Conservation (phyloP, 2,888 invertebrate genomes). For the Lochmaea capreae region DNA sequence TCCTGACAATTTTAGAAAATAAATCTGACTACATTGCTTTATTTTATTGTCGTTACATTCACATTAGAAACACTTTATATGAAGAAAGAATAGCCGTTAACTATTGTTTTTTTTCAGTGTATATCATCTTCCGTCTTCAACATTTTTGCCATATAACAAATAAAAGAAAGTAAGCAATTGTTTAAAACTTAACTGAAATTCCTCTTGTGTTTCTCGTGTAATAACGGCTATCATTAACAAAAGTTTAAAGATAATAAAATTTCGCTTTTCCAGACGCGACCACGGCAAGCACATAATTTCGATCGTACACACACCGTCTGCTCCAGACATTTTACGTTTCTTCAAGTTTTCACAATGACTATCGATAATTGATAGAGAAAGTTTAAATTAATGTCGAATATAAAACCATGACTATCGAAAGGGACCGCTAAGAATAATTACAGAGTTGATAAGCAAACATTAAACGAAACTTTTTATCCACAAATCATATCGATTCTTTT, state of each 20-base stretch:
- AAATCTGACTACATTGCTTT: too few species aligned
- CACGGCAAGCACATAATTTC: slow-evolving; percentile 26
- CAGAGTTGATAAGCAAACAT: not conserved
- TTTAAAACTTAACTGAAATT: slow-evolving; percentile 6
- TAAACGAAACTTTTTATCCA: not conserved
- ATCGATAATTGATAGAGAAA: slow-evolving; percentile 57
- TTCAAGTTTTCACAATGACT: slow-evolving; percentile 54
- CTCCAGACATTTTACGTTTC: slow-evolving; percentile 50
- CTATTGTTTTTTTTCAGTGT: not conserved
- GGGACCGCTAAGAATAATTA: slow-evolving; percentile 8
- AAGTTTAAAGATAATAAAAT: slow-evolving; percentile 32
- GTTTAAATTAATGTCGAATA: slow-evolving; percentile 47
- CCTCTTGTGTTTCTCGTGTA: slow-evolving; percentile 2
- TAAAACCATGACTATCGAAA: slow-evolving; percentile 38
- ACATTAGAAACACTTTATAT: too few species aligned
- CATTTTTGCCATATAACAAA: slow-evolving; percentile 2
- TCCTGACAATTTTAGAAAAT: too few species aligned
- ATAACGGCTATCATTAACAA: slow-evolving; percentile 23
- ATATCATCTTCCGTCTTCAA: not conserved
- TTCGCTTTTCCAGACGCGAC: slow-evolving; percentile 30
- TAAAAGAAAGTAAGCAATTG: not conserved
- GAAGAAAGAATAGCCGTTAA: too few species aligned
- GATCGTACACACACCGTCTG: slow-evolving; percentile 41
- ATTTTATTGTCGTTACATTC: too few species aligned
- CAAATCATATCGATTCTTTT: too few species aligned